A percentile compares a stretch with the other conserved stretches of the same genome.
Conservation (phyloP, 2,888 invertebrate species). For the Hydriomena furcata region DNA sequence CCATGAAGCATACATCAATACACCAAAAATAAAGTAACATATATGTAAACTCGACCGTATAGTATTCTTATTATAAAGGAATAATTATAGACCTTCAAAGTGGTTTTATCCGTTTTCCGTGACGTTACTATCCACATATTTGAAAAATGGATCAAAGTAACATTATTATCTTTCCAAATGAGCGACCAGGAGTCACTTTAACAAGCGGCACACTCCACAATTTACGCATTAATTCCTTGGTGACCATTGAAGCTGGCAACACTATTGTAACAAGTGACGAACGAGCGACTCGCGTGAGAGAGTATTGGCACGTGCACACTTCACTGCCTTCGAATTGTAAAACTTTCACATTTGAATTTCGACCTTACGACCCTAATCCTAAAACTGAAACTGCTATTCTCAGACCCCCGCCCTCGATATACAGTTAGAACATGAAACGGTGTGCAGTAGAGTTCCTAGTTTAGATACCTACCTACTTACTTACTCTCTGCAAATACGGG, state of each 20-base stretch:
- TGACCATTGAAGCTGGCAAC: constrained; percentile 23
- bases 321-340: constrained; percentile 1
- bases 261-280: constrained; percentile 27
- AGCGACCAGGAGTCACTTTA: constrained; percentile 14
- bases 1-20: too few species aligned
- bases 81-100: too few species aligned
- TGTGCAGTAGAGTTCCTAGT: neutral
- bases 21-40: too few species aligned
- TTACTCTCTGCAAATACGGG: constrained; percentile 6
- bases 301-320: constrained; percentile 6
- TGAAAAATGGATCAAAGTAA: constrained; percentile 12
- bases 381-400: neutral
- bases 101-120: constrained; percentile 1
- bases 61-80: too few species aligned
- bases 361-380: neutral
- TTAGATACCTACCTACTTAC: too few species aligned
- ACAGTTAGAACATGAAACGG: too few species aligned
- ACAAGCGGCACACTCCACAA: constrained; percentile 17
- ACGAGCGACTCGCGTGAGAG: constrained; percentile 25
- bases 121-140: too few species aligned
- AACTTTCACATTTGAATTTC: neutral
- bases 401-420: too few species aligned
- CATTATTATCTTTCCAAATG: constrained; percentile 15
- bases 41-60: too few species aligned
- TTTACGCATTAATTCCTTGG: constrained; percentile 23